phyloP scores from a whole-genome alignment of 2,113 vertebrate genomes.

The Onychorhynchus coronatus region DNA sequence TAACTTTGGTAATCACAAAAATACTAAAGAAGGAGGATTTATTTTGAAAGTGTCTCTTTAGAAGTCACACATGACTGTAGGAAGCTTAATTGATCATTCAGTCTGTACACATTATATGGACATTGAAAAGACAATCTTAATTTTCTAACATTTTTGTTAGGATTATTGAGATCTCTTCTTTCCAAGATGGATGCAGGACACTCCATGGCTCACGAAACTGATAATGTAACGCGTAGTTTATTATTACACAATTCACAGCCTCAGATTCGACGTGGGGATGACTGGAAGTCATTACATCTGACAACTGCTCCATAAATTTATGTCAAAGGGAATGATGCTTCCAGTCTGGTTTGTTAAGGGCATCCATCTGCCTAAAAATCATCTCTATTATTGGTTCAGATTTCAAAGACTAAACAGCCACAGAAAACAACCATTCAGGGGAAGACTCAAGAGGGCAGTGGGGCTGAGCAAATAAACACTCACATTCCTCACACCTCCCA shows the following conservation, averaged over 20 bases:
- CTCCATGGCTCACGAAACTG: constrained; percentile 57
- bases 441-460: not conserved
- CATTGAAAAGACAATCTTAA: constrained; percentile 68
- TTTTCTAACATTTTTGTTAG: constrained; percentile 71
- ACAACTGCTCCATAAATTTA: constrained; percentile 53
- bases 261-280: constrained; percentile 59
- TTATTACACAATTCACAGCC: constrained; percentile 62
- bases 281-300: constrained; percentile 65
- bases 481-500: not conserved
- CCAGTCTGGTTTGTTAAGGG: constrained; percentile 11
- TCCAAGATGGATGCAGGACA: constrained; percentile 52
- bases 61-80: constrained; percentile 52
- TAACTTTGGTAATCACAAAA: constrained; percentile 47
- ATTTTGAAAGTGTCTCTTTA: constrained; percentile 16
- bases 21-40: constrained; percentile 41
- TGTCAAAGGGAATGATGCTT: constrained; percentile 16
- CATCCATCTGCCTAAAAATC: not conserved
- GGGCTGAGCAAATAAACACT: not conserved
- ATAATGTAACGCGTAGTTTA: constrained; percentile 53
- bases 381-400: not conserved
- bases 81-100: constrained; percentile 62
- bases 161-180: constrained; percentile 61
- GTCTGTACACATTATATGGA: constrained; percentile 36
- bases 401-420: constrained; percentile 1
- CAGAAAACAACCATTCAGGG: not conserved